These are phyloP conservation scores for Mus spicilegus DNA, from an alignment of 2,113 vertebrate genomes.

Conservation along the genomic window DNA sequence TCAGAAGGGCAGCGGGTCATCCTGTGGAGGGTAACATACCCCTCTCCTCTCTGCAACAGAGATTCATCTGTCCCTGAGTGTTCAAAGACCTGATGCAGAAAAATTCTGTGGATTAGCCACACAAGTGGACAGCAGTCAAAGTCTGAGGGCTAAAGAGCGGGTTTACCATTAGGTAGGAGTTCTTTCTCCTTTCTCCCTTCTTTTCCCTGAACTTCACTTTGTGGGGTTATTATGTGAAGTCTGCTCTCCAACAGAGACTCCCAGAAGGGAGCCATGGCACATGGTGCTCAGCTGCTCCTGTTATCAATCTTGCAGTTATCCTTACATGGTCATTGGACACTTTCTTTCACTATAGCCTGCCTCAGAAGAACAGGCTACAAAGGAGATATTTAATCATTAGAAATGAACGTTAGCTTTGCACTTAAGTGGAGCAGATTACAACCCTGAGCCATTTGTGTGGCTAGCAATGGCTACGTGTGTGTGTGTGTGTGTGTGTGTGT, in stretches of 20 bases:
- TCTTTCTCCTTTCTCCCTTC: not conserved
- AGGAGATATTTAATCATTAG: not conserved
- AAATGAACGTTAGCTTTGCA: not conserved
- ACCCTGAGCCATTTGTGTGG: not conserved
- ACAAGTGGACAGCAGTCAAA: not conserved
- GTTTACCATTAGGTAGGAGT: not conserved
- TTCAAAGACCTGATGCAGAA: not conserved
- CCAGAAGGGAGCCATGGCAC: not conserved
- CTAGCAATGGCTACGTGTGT: not conserved
- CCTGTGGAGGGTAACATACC: accelerated
- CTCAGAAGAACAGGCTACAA: not conserved
- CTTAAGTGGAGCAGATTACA: conserved; percentile 21
- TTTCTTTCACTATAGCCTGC: conserved; percentile 14
- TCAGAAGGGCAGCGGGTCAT: not conserved
- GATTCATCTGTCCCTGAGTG: not conserved
- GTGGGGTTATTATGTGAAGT: not conserved
- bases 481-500: too few relatives aligned
- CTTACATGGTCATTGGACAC: not conserved
- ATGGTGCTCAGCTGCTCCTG: not conserved
- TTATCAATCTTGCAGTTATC: not conserved
- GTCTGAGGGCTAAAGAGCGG: not conserved
- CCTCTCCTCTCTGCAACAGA: too few relatives aligned
- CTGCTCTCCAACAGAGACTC: not conserved
- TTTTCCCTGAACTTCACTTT: not conserved
- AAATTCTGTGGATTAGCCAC: not conserved